Base-by-base conservation (phyloP, 2,888 invertebrate genomes). In the Drosophila nr. perissopoda region DNA sequence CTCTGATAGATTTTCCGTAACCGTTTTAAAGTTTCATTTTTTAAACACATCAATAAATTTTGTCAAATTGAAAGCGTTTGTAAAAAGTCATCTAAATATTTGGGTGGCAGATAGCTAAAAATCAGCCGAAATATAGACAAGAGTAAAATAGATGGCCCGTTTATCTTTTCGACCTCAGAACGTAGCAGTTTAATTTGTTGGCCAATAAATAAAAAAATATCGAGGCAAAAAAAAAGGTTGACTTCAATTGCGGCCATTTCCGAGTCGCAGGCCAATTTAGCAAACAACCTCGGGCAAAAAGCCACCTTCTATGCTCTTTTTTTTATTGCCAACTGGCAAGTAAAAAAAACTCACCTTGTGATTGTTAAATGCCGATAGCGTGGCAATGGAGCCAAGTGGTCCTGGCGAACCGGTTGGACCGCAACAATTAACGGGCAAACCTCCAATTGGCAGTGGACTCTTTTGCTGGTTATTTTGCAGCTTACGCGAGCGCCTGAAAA, bases 301-400 rank as follows among this genome's bases (percentile, higher is more conserved):
- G 81, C 64, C 62, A 69, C 52, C 60, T 46, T 75, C 56, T 38
- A 38, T 56, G 38, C 61, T 46, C 7, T 34, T 34, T 34, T 61
- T 75, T 76, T 80, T 69, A 72, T 69, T 38, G 79, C 69, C 87
- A 83, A 81, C 73, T 74, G 79, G 82, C 82, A 82, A 68, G 60
- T 54, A 49, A 70, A 82, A 82, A 46, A 46, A 46, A 25, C 92
- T 92, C 94, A 96, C 96, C 94, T 97, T 97, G 93, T 96, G 96
- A 92, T 96, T 95, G 93, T 97, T 97, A 93, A 96, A 97, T 77
- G 97, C 97, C 92, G 96, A 96, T 84, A 97, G 94, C 11, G 97
- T 96, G 62, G 97, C 97, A 92, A 97, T 94, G 42, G 97, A 97
- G 62, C 97, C 96, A 76, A 97, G 94, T 38, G 97, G 97, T 88